phyloP scores from a whole-genome alignment of 2,888 invertebrate genomes.

The Lasius platythorax region DNA sequence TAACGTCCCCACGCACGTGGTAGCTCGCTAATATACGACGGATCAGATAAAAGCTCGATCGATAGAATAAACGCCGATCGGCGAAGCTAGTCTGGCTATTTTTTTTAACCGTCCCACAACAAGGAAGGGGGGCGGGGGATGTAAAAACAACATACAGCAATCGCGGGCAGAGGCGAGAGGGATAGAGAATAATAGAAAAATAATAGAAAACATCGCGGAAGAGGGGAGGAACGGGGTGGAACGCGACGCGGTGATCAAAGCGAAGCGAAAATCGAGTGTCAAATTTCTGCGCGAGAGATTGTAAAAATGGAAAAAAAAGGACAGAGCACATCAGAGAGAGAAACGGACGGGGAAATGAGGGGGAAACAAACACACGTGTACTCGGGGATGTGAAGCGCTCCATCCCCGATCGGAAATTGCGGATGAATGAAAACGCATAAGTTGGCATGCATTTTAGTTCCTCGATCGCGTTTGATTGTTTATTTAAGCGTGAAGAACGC shows the following conservation, averaged over 20 bases:
- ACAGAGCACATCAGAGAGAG: not conserved
- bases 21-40: conserved; percentile 49
- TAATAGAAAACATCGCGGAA: conserved; percentile 17
- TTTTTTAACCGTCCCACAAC: conserved; percentile 11
- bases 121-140: not conserved
- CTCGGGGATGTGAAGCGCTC: not conserved
- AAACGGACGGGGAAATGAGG: not conserved
- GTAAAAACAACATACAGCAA: conserved; percentile 44
- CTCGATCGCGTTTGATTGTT: conserved; percentile 25
- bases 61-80: conserved; percentile 58
- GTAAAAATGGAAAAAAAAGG: conserved; percentile 1
- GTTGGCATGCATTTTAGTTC: not conserved
- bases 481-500: conserved; percentile 27
- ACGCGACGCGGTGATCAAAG: conserved; percentile 12
- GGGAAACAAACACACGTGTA: not conserved
- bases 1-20: conserved; percentile 24
- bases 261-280: conserved; percentile 42
- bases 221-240: not conserved
- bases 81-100: not conserved
- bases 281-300: conserved; percentile 27
- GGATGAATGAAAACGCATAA: conserved; percentile 19
- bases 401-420: conserved; percentile 2
- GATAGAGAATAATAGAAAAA: conserved; percentile 25
- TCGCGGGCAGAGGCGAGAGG: not conserved
- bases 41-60: conserved; percentile 62